Conservation (phyloP, 64 coral and sea anemone genomes). For the Cladopsammia gracilis region DNA sequence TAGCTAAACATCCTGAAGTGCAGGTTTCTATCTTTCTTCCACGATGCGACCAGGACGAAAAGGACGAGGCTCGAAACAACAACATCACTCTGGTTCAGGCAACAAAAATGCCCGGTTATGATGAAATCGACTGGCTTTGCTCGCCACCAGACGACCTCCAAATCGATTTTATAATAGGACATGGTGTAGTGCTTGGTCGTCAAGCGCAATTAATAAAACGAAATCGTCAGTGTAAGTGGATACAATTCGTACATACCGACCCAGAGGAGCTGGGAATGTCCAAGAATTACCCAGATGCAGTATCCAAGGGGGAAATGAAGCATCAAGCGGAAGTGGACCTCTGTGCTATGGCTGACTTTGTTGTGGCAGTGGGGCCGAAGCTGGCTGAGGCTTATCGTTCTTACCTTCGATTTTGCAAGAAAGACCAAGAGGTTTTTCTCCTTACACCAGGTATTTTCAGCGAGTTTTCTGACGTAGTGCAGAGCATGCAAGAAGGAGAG, state of each 20-base stretch:
- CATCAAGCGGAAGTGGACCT: neutral
- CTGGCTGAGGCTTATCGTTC: neutral
- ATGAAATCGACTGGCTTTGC: neutral
- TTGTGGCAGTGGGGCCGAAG: slow-evolving; percentile 14
- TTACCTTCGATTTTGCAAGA: neutral
- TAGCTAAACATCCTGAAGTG: neutral
- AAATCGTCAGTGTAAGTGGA: neutral
- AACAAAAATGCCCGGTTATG: neutral
- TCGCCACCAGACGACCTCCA: neutral
- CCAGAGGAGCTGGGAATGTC: neutral
- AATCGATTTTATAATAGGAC: slow-evolving; percentile 6
- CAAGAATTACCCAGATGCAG: neutral
- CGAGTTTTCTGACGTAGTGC: neutral
- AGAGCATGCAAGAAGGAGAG: neutral
- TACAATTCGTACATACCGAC: slow-evolving; percentile 12
- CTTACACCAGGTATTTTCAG: slow-evolving; percentile 17
- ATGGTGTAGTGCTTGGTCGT: neutral
- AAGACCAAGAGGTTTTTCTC: neutral
- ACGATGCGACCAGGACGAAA: neutral
- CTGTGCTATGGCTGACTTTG: neutral
- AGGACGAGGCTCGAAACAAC: neutral
- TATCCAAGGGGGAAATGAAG: neutral
- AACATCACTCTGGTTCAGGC: neutral
- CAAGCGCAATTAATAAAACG: neutral
- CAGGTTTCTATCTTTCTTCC: neutral